Percentiles rank a stretch among this genome's conserved stretches.
phyloP scores from a whole-genome alignment of 2,797 vertebrate species.

The Cossypha caffra region DNA sequence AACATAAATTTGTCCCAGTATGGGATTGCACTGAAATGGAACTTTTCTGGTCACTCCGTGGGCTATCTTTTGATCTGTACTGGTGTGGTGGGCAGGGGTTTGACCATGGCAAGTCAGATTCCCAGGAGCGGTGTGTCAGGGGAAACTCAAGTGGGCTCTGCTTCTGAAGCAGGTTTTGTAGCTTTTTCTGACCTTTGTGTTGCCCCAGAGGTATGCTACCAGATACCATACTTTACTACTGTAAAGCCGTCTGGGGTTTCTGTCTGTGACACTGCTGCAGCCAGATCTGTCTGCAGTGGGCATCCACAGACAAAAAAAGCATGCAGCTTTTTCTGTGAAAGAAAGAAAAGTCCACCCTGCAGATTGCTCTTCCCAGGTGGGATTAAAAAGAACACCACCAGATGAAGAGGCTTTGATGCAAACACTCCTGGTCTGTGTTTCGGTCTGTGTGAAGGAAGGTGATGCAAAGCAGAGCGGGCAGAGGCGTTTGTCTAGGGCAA shows the following conservation, averaged over 20 bases:
- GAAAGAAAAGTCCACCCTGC: neutral
- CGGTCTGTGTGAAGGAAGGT: neutral
- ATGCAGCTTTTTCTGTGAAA: neutral
- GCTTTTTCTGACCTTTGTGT: neutral
- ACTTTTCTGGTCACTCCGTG: neutral
- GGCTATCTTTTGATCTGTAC: neutral
- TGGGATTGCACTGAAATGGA: neutral
- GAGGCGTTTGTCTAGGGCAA: neutral
- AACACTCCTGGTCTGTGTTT: neutral
- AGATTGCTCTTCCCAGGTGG: neutral
- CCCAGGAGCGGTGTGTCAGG: neutral
- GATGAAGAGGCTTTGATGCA: neutral
- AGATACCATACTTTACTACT: neutral
- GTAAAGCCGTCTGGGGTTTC: neutral
- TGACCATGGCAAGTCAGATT: neutral
- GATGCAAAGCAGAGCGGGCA: neutral
- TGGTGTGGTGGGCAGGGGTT: neutral
- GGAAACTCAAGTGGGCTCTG: neutral
- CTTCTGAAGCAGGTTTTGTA: neutral
- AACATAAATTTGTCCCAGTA: neutral
- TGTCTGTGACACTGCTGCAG: neutral
- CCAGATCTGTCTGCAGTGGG: neutral
- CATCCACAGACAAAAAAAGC: neutral
- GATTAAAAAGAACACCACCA: neutral
- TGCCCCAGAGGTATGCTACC: neutral